A percentile compares a stretch with the other conserved stretches of the same genome.
Evolutionary conservation across 2,888 invertebrate species (phyloP).

Genomic region (Furcula furcula): DNA sequence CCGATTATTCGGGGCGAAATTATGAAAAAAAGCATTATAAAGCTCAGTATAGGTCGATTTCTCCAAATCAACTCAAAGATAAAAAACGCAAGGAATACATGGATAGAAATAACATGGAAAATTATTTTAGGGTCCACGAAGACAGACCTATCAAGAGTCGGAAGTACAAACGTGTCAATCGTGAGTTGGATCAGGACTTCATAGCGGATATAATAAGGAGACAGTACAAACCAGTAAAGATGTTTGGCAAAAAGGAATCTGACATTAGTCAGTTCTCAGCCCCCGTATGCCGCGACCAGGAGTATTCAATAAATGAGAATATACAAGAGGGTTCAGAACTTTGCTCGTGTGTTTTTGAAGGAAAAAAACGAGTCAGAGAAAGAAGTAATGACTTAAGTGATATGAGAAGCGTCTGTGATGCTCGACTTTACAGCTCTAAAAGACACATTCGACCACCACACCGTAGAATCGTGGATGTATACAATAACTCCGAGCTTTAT

Average conservation of each 20-base stretch:
- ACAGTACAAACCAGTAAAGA: constrained; percentile 62
- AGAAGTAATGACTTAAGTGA: constrained; percentile 41
- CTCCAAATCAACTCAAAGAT: constrained; percentile 16
- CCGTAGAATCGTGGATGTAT: constrained; percentile 35
- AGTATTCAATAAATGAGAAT: constrained; percentile 40
- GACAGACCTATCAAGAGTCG: constrained; percentile 24
- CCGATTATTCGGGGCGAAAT: constrained; percentile 18
- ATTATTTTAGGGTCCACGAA: constrained; percentile 22
- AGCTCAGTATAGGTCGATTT: constrained; percentile 15
- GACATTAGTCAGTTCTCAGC: constrained; percentile 64
- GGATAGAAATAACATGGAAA: constrained; percentile 23
- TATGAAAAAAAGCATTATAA: constrained; percentile 26
- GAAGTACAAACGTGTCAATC: constrained; percentile 28
- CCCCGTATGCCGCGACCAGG: constrained; percentile 66
- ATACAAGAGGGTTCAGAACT: constrained; percentile 45
- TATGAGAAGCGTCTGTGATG: constrained; percentile 60
- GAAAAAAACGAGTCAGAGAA: constrained; percentile 15
- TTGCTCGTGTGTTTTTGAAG: constrained; percentile 54
- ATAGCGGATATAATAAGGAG: constrained; percentile 64
- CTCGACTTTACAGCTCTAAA: constrained; percentile 54
- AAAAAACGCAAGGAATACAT: constrained; percentile 27
- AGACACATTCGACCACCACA: constrained; percentile 36
- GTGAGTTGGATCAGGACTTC: constrained; percentile 54
- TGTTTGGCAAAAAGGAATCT: constrained; percentile 56
- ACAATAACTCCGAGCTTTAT: constrained; percentile 59